Percentiles rank a stretch among this genome's conserved stretches.
phyloP scores from a whole-genome alignment of 2,888 invertebrate genomes.

The Argyra leucocephala region DNA sequence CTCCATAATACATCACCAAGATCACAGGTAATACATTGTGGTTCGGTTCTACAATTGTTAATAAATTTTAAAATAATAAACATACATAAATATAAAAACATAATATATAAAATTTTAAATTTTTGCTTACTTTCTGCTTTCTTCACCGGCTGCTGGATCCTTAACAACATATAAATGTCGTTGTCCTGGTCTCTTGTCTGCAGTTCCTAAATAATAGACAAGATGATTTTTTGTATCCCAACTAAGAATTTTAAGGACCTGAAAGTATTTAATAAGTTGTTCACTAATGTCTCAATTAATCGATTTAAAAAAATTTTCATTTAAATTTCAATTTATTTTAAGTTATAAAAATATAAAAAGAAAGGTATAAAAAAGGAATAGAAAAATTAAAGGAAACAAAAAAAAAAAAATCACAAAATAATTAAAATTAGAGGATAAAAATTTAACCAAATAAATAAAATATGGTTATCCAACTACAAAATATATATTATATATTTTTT shows the following conservation, averaged over 20 bases:
- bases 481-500: too few species aligned
- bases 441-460: too few species aligned
- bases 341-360: too few species aligned
- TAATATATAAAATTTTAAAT: background rate
- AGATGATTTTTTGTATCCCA: conserved; percentile 78
- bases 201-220: conserved; percentile 69
- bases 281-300: too few species aligned
- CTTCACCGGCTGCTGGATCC: conserved; percentile 59
- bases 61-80: background rate
- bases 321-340: too few species aligned
- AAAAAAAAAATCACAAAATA: too few species aligned
- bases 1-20: conserved; percentile 65
- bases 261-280: conserved; percentile 11
- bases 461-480: too few species aligned
- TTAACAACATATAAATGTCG: conserved; percentile 78
- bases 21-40: conserved; percentile 81
- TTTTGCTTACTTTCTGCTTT: conserved; percentile 49
- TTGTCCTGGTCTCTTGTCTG: conserved; percentile 74
- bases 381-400: too few species aligned
- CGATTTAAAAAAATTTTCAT: too few species aligned
- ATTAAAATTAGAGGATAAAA: too few species aligned
- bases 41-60: conserved; percentile 47
- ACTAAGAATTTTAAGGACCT: conserved; percentile 58
- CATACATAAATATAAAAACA: conserved; percentile 10
- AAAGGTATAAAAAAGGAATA: too few species aligned